phyloP scores from a whole-genome alignment of 1,140 invertebrate species.

The Procambarus virginalis region DNA sequence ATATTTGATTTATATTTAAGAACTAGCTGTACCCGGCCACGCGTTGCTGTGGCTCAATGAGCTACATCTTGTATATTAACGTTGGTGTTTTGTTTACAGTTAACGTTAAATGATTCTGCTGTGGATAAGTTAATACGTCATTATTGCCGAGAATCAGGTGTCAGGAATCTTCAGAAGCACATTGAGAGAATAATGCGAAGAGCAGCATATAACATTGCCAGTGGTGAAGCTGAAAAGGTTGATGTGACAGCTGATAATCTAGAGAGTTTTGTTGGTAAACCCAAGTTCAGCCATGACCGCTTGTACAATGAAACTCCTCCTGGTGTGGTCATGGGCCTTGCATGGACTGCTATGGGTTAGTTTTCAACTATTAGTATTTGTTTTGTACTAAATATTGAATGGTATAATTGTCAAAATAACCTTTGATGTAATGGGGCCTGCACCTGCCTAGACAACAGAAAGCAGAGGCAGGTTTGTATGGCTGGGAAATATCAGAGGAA shows the following conservation, averaged over 20 bases:
- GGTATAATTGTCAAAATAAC: no score
- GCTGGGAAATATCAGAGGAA: no score
- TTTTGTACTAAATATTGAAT: neutral
- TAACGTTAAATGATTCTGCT: slow-evolving; percentile 78
- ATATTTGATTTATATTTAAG: neutral
- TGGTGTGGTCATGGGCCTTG: slow-evolving; percentile 98
- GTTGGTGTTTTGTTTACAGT: slow-evolving; percentile 18
- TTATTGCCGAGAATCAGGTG: slow-evolving; percentile 96
- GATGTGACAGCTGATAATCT: slow-evolving; percentile 85
- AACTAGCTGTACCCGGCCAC: no score
- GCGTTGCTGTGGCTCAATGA: no score
- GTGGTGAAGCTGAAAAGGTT: slow-evolving; percentile 83
- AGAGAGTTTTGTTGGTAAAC: slow-evolving; percentile 95
- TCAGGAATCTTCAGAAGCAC: slow-evolving; percentile 98
- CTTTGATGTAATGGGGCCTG: no score
- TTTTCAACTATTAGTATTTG: neutral
- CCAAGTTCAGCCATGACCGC: slow-evolving; percentile 94
- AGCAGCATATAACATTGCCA: slow-evolving; percentile 91
- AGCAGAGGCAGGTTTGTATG: no score
- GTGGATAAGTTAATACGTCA: slow-evolving; percentile 88
- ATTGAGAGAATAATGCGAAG: slow-evolving; percentile 98
- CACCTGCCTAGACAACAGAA: no score
- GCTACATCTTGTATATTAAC: neutral
- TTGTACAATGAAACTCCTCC: slow-evolving; percentile 92
- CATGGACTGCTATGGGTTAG: slow-evolving; percentile 98